These are phyloP conservation scores for Incurvaria masculella DNA, from an alignment of 2,888 invertebrate species.

Conservation along the genomic window DNA sequence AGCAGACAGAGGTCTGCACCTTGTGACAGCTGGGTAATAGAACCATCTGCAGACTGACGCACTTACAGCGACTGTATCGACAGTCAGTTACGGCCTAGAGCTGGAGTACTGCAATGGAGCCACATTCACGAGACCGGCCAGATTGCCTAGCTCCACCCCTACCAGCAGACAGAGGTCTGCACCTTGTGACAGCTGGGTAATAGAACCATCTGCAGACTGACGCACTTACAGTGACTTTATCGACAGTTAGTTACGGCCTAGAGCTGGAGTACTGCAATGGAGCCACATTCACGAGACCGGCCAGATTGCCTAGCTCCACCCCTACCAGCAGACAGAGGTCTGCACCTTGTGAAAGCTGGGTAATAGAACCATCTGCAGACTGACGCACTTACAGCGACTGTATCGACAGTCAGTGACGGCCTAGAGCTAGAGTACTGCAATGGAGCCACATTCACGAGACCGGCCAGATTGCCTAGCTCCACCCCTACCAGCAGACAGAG, in stretches of 20 bases:
- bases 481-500: slow-evolving; percentile 79
- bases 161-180: slow-evolving; percentile 72
- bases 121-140: slow-evolving; percentile 79
- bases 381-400: slow-evolving; percentile 63
- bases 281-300: slow-evolving; percentile 78
- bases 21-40: too few species aligned
- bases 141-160: slow-evolving; percentile 84
- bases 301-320: slow-evolving; percentile 82
- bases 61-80: slow-evolving; percentile 66
- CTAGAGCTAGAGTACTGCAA: slow-evolving; percentile 78
- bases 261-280: slow-evolving; percentile 79
- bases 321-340: slow-evolving; percentile 77
- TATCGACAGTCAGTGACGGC: slow-evolving; percentile 71
- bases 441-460: slow-evolving; percentile 77
- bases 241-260: slow-evolving; percentile 70
- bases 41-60: too few species aligned
- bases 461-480: slow-evolving; percentile 81
- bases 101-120: slow-evolving; percentile 76
- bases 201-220: too few species aligned
- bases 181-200: too few species aligned
- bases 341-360: too few species aligned
- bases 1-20: slow-evolving; percentile 75
- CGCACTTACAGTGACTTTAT: slow-evolving; percentile 65
- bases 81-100: slow-evolving; percentile 72
- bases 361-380: too few species aligned